Percentiles rank a stretch among this genome's conserved stretches.
Conservation (phyloP, 2,113 vertebrate species). For the Nestor notabilis region DNA sequence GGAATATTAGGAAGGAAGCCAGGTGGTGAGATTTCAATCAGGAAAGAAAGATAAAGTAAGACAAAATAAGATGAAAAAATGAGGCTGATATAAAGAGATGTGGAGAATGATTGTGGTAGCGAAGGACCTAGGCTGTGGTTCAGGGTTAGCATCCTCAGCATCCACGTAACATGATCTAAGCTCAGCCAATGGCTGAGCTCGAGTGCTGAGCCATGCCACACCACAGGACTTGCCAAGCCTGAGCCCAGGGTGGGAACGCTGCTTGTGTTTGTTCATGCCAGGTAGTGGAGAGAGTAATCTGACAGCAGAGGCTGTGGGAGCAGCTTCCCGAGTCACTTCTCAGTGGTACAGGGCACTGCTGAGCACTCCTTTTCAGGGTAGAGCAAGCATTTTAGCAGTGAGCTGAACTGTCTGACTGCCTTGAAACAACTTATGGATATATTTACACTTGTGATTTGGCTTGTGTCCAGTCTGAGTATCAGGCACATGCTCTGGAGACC, state of each 20-base stretch:
- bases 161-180: accelerated
- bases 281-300: neutral
- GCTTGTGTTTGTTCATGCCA: neutral
- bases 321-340: neutral
- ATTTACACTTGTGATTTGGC: neutral
- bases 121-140: neutral
- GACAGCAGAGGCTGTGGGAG: neutral
- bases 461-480: neutral
- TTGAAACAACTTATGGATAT: neutral
- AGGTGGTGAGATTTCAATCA: neutral
- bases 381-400: neutral
- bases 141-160: neutral
- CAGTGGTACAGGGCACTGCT: accelerated
- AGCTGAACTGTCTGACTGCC: neutral
- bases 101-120: neutral
- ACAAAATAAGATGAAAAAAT: neutral
- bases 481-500: neutral
- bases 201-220: neutral
- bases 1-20: neutral
- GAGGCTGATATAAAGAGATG: neutral
- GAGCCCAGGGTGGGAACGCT: neutral
- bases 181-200: neutral
- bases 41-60: neutral
- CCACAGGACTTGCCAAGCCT: neutral
- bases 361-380: neutral